Conservation (phyloP, 2,888 invertebrate genomes). For the Troides oblongomaculatus region DNA sequence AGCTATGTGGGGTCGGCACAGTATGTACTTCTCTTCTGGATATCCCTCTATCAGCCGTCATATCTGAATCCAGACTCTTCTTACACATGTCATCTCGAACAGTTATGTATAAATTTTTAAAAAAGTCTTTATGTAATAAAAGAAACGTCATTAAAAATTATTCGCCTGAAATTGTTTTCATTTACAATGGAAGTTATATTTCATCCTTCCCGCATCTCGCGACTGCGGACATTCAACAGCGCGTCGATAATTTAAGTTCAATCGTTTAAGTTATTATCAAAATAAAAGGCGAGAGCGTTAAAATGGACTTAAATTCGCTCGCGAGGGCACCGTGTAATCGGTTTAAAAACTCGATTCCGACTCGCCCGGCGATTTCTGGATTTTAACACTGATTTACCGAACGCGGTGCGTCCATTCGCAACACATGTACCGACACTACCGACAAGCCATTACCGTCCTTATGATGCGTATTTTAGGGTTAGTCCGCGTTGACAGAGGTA, state of each 20-base stretch:
- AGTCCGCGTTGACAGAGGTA: not conserved
- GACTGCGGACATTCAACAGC: not conserved
- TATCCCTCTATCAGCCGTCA: no score
- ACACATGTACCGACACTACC: conserved; percentile 25
- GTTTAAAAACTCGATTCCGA: conserved; percentile 28
- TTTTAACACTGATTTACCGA: conserved; percentile 30
- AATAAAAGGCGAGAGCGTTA: conserved; percentile 24
- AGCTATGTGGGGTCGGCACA: no score
- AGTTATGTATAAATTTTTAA: no score
- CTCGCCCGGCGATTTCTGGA: conserved; percentile 23
- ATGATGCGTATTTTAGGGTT: conserved; percentile 5
- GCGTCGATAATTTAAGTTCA: conserved; percentile 21
- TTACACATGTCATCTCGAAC: no score
- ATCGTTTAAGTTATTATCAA: conserved; percentile 26
- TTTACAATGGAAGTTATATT: not conserved
- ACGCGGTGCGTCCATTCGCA: conserved; percentile 21
- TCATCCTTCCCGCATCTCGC: not conserved
- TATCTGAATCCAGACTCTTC: no score
- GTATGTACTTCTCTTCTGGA: no score
- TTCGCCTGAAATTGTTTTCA: no score
- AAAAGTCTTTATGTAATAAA: no score
- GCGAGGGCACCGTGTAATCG: conserved; percentile 30
- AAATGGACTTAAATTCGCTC: conserved; percentile 26
- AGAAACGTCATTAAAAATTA: no score
- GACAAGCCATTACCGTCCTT: conserved; percentile 30